Conservation (phyloP, 2,888 invertebrate species). For the Allygus modestus region DNA sequence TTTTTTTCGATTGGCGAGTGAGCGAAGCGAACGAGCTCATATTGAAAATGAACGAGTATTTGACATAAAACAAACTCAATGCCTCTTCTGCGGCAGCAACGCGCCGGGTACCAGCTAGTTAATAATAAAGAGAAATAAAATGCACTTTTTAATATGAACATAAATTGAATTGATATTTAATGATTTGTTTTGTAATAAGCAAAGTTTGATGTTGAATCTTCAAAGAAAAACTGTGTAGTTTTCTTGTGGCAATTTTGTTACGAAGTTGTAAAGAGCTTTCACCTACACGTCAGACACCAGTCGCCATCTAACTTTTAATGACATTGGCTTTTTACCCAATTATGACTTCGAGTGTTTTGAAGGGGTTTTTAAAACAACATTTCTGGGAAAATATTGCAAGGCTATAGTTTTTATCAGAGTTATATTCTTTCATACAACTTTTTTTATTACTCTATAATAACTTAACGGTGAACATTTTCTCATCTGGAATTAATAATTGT, state of each 20-base stretch:
- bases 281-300: constrained; percentile 42
- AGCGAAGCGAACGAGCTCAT: no score
- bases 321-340: constrained; percentile 38
- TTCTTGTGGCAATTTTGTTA: constrained; percentile 37
- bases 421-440: constrained; percentile 9
- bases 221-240: constrained; percentile 7
- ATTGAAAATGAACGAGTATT: no score
- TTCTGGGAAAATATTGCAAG: neutral
- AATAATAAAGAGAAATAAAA: no score
- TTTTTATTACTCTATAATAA: neutral
- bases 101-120: no score
- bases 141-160: no score
- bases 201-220: neutral
- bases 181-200: no score
- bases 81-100: no score
- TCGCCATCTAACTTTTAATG: constrained; percentile 38
- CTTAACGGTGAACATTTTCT: neutral
- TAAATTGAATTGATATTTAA: no score
- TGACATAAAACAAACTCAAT: no score
- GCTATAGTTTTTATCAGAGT: neutral
- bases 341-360: constrained; percentile 7
- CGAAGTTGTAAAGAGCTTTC: constrained; percentile 36
- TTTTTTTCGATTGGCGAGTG: no score
- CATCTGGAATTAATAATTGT: no score
- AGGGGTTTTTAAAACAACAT: constrained; percentile 25